A percentile compares a stretch with the other conserved stretches of the same genome.
These are phyloP conservation scores for Polia nebulosa DNA, from an alignment of 2,888 invertebrate species.

Conservation along the genomic window DNA sequence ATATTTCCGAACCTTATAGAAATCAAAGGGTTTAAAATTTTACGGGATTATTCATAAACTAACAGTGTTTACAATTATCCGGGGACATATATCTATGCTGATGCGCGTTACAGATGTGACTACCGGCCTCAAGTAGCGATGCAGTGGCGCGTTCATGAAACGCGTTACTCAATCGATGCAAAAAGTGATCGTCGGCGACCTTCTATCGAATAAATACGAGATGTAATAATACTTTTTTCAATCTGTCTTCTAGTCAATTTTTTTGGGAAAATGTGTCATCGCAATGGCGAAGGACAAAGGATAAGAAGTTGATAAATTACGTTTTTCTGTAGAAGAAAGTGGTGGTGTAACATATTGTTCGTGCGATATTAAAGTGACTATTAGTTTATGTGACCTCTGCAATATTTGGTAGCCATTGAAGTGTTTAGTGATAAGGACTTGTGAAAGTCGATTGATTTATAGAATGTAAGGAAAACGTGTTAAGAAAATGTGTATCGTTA, in stretches of 20 bases:
- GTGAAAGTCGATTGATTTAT: conserved; percentile 1
- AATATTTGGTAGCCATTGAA: neutral
- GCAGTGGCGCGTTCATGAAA: no score
- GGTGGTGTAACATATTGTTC: conserved; percentile 21
- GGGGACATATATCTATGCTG: no score
- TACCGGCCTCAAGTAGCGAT: no score
- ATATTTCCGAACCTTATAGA: no score
- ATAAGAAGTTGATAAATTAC: conserved; percentile 45
- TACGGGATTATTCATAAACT: no score
- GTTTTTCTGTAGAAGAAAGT: conserved; percentile 20
- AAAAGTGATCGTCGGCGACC: no score
- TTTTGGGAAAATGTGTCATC: conserved; percentile 29
- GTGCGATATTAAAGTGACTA: conserved; percentile 17
- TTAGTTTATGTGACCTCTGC: conserved; percentile 4
- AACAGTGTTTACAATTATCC: no score
- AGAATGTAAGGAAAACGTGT: neutral
- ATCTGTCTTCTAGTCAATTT: neutral
- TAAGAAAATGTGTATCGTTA: no score
- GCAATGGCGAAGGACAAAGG: conserved; percentile 38
- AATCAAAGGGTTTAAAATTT: no score
- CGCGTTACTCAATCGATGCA: no score
- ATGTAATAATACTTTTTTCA: neutral
- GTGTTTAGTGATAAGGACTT: conserved; percentile 13
- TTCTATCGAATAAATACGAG: neutral
- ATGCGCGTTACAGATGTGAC: no score